Evolutionary conservation across 2,797 vertebrate species (phyloP).

Genomic region (Sus cebifrons): DNA sequence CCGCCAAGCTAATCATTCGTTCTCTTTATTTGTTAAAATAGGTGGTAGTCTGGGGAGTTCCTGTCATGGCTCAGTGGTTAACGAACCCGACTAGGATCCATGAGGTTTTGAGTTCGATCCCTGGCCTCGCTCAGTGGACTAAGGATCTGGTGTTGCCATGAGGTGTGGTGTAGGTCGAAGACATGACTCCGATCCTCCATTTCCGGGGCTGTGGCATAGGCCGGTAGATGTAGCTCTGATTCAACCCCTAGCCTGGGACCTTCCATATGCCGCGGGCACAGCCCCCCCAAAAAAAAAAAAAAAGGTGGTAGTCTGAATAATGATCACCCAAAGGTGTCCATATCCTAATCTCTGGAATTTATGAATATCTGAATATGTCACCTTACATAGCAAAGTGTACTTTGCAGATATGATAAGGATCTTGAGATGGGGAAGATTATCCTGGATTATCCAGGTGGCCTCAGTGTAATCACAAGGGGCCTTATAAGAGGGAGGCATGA

Average conservation of each 20-base stretch:
- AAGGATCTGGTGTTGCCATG: no score
- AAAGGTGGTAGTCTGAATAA: background rate
- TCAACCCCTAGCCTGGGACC: no score
- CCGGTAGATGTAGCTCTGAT: no score
- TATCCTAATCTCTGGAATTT: background rate
- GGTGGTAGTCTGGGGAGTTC: background rate
- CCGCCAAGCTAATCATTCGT: background rate
- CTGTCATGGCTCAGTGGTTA: no score
- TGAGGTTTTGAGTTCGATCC: no score
- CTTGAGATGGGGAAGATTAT: background rate
- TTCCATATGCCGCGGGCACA: no score
- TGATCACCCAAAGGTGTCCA: background rate
- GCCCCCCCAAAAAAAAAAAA: background rate
- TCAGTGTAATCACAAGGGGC: background rate
- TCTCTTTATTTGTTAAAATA: slow-evolving; percentile 58
- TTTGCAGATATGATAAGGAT: slow-evolving; percentile 44
- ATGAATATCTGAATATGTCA: background rate
- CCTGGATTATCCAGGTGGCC: background rate
- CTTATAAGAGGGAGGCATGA: background rate
- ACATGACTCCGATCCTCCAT: no score
- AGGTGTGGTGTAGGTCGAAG: no score
- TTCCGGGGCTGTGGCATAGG: no score
- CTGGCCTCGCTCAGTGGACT: no score
- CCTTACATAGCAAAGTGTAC: background rate
- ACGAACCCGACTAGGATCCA: no score